Evolutionary conservation across 2,888 invertebrate species (phyloP).

Genomic region (Drosophila mercatorum): DNA sequence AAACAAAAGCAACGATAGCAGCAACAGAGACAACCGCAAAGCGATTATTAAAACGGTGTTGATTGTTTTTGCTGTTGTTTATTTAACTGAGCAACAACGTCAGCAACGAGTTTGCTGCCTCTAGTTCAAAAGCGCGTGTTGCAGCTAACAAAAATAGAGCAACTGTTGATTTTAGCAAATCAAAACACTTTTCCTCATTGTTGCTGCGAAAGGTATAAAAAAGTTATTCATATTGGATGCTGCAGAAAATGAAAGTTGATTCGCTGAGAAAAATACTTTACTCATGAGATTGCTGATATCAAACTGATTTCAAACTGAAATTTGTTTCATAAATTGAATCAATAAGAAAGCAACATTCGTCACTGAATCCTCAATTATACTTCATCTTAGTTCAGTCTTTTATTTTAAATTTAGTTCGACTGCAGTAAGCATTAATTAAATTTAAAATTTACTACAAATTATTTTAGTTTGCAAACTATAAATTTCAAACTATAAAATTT

Average conservation of each 20-base stretch:
- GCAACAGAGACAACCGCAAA: slow-evolving; percentile 52
- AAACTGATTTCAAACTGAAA: neutral
- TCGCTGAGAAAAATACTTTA: slow-evolving; percentile 1
- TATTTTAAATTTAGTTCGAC: too few species aligned
- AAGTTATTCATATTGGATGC: slow-evolving; percentile 28
- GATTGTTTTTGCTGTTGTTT: slow-evolving; percentile 18
- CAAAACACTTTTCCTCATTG: slow-evolving; percentile 14
- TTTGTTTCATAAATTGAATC: neutral
- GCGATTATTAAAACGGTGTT: slow-evolving; percentile 56
- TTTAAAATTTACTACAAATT: too few species aligned
- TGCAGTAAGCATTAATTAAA: too few species aligned
- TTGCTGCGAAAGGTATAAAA: slow-evolving; percentile 24
- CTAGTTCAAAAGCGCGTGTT: slow-evolving; percentile 33
- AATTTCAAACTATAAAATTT: neutral
- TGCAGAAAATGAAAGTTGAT: slow-evolving; percentile 54
- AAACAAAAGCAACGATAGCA: slow-evolving; percentile 17
- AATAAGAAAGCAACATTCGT: neutral
- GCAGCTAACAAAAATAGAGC: slow-evolving; percentile 36
- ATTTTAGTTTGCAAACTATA: too few species aligned
- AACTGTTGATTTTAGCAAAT: slow-evolving; percentile 25
- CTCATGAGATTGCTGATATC: neutral
- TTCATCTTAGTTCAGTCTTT: too few species aligned
- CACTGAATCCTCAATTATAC: too few species aligned
- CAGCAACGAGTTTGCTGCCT: slow-evolving; percentile 18
- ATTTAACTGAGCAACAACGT: slow-evolving; percentile 27